phyloP scores from a whole-genome alignment of 2,113 vertebrate species.

The Atractosteus spatula region DNA sequence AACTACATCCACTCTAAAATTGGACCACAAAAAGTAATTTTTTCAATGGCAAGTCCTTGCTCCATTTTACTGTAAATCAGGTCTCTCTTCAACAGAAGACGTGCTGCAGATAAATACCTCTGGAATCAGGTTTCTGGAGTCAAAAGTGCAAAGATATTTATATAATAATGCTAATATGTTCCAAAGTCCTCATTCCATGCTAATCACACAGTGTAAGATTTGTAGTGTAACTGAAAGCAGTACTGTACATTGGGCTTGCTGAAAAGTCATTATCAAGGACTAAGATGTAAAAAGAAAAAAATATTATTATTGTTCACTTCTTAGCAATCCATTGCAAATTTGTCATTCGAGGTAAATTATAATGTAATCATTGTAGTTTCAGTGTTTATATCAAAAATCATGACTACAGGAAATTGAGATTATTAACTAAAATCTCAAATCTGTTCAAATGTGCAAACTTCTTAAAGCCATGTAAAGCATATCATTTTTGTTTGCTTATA shows the following conservation, averaged over 20 bases:
- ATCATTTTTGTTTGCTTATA: too few relatives aligned
- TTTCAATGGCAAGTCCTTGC: slow-evolving; percentile 30
- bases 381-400: too few relatives aligned
- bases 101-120: slow-evolving; percentile 58
- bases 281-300: neutral
- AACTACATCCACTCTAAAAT: too few relatives aligned
- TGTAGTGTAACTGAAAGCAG: slow-evolving; percentile 57
- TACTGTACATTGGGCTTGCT: slow-evolving; percentile 50
- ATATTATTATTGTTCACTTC: neutral
- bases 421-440: too few relatives aligned
- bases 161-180: slow-evolving; percentile 69
- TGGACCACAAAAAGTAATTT: too few relatives aligned
- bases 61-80: slow-evolving; percentile 65
- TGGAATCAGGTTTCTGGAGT: slow-evolving; percentile 72
- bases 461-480: too few relatives aligned
- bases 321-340: too few relatives aligned
- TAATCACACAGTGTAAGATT: slow-evolving; percentile 46
- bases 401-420: too few relatives aligned
- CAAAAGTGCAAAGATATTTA: slow-evolving; percentile 74
- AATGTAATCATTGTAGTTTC: too few relatives aligned
- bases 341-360: too few relatives aligned
- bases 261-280: slow-evolving; percentile 54
- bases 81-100: slow-evolving; percentile 34
- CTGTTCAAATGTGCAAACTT: too few relatives aligned
- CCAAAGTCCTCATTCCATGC: slow-evolving; percentile 47